Evolutionary conservation across 2,797 vertebrate genomes (phyloP), one percentile per base, ranked within the genome.

Genomic region (Orestias chungarensis): DNA sequence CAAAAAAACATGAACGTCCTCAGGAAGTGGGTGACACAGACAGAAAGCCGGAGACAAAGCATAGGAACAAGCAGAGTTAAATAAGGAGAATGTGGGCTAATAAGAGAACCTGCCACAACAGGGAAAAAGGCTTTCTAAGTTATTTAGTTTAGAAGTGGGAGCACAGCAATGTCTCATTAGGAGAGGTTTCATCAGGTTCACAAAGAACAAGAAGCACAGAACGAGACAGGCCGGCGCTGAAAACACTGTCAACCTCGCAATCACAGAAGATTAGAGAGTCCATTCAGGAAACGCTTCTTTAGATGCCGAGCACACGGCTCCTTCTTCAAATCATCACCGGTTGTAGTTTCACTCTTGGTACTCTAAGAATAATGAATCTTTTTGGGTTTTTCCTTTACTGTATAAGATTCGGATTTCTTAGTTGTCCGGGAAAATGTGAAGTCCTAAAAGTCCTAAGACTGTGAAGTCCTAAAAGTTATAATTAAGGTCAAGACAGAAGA

Each of bases 101-200:
- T 71, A 67, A 85, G 84, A 42, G 55, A 66, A 84, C 44, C 52
- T 72, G 73, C 55, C 64, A 55, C 17, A 23, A 27, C 55, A 66
- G 23, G 38, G 50, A 20, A 35, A 50, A 68, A 67, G 68, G 43
- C 68, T 74, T 71, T 79, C 17, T 14, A 64, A 71, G 62, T 68
- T 52, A 57, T 70, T 78, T 72, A 67, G 82, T 80, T 68, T 54
- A 43, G 57, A 76, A 57, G 70, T 33, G 65, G 70, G 78, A 66
- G 78, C 78, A 71, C 29, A 17, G 68, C 12, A 59, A 75, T 15
- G 70, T 86, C 87, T 90, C 82, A 83, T 91, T 87, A 88, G 70
- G 72, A 80, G 75, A 59, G 54, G 68, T 81, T 79, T 80, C 71
- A 70, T 79, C 73, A 68, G 68, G 68, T 81, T 69, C 73, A 75